Percentiles rank a stretch among this genome's conserved stretches.
These are phyloP conservation scores for Lepeophtheirus salmonis DNA, from an alignment of 1,140 invertebrate genomes.

Conservation along the genomic window DNA sequence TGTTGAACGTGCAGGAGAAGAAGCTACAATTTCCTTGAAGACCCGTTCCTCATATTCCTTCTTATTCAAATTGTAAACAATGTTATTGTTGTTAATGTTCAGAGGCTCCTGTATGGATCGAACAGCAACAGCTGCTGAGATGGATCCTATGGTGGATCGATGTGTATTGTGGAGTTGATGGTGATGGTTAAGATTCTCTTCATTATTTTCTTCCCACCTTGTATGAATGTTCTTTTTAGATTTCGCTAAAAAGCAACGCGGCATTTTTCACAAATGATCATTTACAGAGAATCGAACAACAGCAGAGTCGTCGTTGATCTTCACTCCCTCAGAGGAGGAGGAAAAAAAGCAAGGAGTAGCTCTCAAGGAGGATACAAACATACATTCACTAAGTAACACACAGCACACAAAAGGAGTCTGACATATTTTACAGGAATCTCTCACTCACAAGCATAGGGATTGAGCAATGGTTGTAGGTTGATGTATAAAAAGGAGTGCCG, in stretches of 20 bases:
- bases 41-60: background rate
- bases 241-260: constrained; percentile 13
- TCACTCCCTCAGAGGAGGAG: too few relatives aligned
- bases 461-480: background rate
- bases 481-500: background rate
- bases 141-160: constrained; percentile 11
- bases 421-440: too few relatives aligned
- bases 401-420: too few relatives aligned
- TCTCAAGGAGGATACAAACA: too few relatives aligned
- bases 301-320: too few relatives aligned
- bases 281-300: too few relatives aligned
- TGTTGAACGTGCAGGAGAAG: too few relatives aligned
- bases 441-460: too few relatives aligned
- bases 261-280: background rate
- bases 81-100: background rate
- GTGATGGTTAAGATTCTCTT: background rate
- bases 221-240: background rate
- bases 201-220: background rate
- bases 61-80: constrained; percentile 1
- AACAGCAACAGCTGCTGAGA: constrained; percentile 4
- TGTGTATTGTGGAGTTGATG: background rate
- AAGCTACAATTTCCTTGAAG: background rate
- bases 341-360: too few relatives aligned
- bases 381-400: too few relatives aligned
- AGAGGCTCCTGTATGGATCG: constrained; percentile 12